A percentile compares a stretch with the other conserved stretches of the same genome.
Evolutionary conservation across 1,140 invertebrate genomes (phyloP).

Genomic region (Philotrypesis tridentata): DNA sequence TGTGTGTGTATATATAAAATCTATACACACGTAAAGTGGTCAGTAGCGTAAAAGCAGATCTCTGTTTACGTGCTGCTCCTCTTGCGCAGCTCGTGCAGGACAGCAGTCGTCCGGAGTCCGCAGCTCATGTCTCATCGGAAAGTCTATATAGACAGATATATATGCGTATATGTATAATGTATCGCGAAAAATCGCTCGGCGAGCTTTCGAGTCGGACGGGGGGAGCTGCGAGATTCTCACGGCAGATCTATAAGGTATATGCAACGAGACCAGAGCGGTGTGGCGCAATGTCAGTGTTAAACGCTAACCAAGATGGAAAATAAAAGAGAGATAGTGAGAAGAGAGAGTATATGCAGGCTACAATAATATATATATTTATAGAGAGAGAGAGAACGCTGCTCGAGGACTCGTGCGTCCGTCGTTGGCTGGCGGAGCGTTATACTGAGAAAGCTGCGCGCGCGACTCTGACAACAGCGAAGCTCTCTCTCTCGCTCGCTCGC

Average conservation of each 20-base stretch:
- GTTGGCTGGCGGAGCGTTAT: conserved; percentile 70
- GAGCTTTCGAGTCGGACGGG: too few relatives aligned
- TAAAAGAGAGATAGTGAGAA: background rate
- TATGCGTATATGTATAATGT: too few relatives aligned
- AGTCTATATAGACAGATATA: background rate
- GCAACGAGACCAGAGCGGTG: too few relatives aligned
- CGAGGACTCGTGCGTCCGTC: background rate
- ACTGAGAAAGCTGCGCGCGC: conserved; percentile 56
- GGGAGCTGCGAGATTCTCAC: too few relatives aligned
- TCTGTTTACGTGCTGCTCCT: background rate
- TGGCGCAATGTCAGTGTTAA: too few relatives aligned
- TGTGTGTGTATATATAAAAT: too few relatives aligned
- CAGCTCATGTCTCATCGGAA: background rate
- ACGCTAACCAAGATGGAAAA: background rate
- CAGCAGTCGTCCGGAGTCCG: background rate
- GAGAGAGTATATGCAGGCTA: background rate
- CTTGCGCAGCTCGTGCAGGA: background rate
- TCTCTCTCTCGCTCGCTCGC: conserved; percentile 49
- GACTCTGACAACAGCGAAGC: conserved; percentile 67
- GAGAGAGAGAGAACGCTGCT: background rate
- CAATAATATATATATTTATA: background rate
- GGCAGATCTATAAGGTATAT: too few relatives aligned
- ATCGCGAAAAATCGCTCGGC: too few relatives aligned
- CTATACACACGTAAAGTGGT: background rate
- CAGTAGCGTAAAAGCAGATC: background rate